Percentiles rank a stretch among this genome's conserved stretches.
Conservation (phyloP, 2,797 vertebrate species). For the Oryzias sinensis region DNA sequence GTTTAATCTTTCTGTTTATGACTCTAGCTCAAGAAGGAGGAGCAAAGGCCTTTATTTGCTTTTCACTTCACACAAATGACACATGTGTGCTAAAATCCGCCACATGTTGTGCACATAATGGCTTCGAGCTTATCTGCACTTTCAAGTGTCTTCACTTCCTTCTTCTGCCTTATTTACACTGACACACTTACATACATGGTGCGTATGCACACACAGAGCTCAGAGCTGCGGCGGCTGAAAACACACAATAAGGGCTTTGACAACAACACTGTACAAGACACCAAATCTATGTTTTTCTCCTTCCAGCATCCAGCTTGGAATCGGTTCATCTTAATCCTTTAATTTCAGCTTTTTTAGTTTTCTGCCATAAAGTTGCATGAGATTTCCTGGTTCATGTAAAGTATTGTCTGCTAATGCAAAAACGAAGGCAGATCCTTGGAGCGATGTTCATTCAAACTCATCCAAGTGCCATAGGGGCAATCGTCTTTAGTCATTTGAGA, state of each 20-base stretch:
- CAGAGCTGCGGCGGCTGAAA: not conserved
- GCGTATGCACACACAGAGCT: not conserved
- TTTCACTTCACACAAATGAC: not conserved
- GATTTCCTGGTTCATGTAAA: not conserved
- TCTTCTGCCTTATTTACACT: conserved; percentile 11
- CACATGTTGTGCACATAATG: not conserved
- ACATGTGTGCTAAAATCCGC: not conserved
- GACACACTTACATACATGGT: conserved; percentile 22
- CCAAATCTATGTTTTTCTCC: not conserved
- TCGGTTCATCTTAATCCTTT: not conserved
- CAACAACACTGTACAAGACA: not conserved
- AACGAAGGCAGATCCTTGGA: not conserved
- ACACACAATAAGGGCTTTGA: not conserved
- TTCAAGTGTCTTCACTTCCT: conserved; percentile 17
- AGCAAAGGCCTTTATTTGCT: conserved; percentile 14
- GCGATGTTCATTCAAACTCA: not conserved
- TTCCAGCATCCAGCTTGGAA: no score
- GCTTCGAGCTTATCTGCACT: not conserved
- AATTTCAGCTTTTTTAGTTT: no score
- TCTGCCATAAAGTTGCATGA: not conserved
- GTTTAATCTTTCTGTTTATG: conserved; percentile 42
- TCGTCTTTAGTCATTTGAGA: conserved; percentile 7
- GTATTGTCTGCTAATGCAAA: not conserved
- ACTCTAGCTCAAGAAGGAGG: conserved; percentile 43
- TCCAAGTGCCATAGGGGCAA: conserved; percentile 2